Evolutionary conservation across 2,113 vertebrate genomes (phyloP), one percentile per base, ranked within the genome.

Genomic region (Peromyscus maniculatus): DNA sequence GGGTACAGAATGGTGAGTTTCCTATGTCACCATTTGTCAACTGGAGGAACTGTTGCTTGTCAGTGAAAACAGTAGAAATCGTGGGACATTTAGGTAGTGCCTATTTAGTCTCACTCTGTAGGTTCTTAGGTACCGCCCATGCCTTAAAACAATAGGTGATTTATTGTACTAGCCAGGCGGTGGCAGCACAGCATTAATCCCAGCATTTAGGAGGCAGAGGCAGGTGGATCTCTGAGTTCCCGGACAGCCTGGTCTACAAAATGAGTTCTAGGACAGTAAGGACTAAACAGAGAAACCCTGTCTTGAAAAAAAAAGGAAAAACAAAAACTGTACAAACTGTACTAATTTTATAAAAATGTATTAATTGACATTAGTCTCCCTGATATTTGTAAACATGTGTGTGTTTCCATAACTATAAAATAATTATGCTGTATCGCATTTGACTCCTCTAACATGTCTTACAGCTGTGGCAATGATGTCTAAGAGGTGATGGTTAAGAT

Each of bases 21-120:
- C 22, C 3, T 1, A 1, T 0, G 0, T 33, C 17, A 24, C 0
- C 49, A 1, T 15, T 26, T 17, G 36, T 33, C 62, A 10, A 0
- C 17, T 36, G 55, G 36, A 39, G 57, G 66, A n/a, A 8, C 8
- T 16, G 15, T 2, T 39, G 49, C 46, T 26, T 33, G 62, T 46
- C 71, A 26, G 59, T 36, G 72, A 21, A 26, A 79, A 78, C 12
- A 11, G 19, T 5, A 33, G 71, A 36, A 19, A 0, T 1, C 2
- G 12, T 19, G 3, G 21, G 36, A 39, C 71, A 74, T 15, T n/a
- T 74, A 21, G 17, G 71, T 10, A 4, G 8, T 22, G n/a, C 19
- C n/a, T 74, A 22, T 9, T 74, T 74, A 74, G 8, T 9, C n/a
- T 39, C 71, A 1, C 19, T 3, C 9, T 10, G 31, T 74, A 74